Evolutionary conservation across 2,797 vertebrate genomes (phyloP), one percentile per base, ranked within the genome.

Genomic region (Enteromius fasciolatus): DNA sequence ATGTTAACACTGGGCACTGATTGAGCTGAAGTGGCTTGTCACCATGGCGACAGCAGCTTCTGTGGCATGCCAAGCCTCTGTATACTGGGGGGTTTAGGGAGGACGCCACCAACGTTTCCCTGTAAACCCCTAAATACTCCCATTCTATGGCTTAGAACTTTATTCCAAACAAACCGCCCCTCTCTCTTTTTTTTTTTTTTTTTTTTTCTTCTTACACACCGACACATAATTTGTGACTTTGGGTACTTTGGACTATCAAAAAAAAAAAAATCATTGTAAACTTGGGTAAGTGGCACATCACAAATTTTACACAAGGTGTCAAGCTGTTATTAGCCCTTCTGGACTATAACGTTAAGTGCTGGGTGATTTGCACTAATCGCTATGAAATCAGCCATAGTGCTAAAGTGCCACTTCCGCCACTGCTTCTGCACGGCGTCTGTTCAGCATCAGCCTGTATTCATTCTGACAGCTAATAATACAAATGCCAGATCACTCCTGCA

Each of bases 291-390:
- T 85, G 90, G 89, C n/a, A 33, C 41, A 39, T 76, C 64, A 59
- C 93, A 91, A 90, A 82, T 90, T 92, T 91, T 89, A 87, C 86
- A 87, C 44, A 84, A 93, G 89, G 90, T 92, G 92, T 93, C 93
- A 93, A 90, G 90, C 88, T 92, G 93, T 90, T 92, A 92, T 92
- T 92, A 92, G 92, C 90, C 91, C 92, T 89, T 87, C 88, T 86
- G 85, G 88, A 90, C 92, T 93, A 93, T 93, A 93, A 94, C 90
- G 89, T 87, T 93, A 94, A 95, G 92, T 93, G 93, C 90, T 90
- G 89, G 86, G 84, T 89, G 94, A 94, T 94, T 94, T 94, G 90
- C 89, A 82, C 92, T 95, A 94, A 94, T 94, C 93, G 93, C 92
- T 90, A 92, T 90, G 91, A 93, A 95, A 94, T 94, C 92, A 90